Evolutionary conservation across 2,113 vertebrate genomes (phyloP).

Genomic region (Neolamprologus variostigma): DNA sequence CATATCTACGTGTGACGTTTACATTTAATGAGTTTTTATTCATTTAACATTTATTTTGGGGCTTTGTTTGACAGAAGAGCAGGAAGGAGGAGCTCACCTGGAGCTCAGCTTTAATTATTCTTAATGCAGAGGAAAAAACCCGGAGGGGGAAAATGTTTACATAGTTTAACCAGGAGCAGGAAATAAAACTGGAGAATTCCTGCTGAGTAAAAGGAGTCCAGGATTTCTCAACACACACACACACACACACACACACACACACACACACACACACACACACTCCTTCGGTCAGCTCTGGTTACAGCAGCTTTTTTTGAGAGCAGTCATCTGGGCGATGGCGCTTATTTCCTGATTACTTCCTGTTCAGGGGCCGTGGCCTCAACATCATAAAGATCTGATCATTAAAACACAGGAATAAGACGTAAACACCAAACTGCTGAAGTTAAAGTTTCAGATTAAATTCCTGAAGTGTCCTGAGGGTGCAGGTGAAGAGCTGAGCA

Average conservation of each 20-base stretch:
- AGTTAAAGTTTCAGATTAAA: background rate
- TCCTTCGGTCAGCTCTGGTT: background rate
- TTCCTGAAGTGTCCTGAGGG: background rate
- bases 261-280: background rate
- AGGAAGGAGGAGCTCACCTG: background rate
- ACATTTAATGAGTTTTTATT: background rate
- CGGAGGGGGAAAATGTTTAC: background rate
- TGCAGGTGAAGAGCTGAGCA: background rate
- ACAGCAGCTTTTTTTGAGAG: background rate
- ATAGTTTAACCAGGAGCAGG: background rate
- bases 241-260: no score
- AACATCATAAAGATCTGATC: background rate
- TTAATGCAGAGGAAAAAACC: background rate
- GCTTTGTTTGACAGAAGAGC: background rate
- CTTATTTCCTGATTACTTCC: background rate
- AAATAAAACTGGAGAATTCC: background rate
- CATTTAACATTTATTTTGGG: background rate
- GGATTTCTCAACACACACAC: background rate
- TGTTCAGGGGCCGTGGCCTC: background rate
- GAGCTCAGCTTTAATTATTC: background rate
- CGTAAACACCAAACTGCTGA: background rate
- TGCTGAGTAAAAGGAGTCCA: background rate
- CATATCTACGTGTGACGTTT: background rate
- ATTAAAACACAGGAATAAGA: background rate
- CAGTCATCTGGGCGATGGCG: fast-evolving